These are phyloP conservation scores for Gila orcuttii DNA, from an alignment of 2,113 vertebrate species.

Conservation along the genomic window DNA sequence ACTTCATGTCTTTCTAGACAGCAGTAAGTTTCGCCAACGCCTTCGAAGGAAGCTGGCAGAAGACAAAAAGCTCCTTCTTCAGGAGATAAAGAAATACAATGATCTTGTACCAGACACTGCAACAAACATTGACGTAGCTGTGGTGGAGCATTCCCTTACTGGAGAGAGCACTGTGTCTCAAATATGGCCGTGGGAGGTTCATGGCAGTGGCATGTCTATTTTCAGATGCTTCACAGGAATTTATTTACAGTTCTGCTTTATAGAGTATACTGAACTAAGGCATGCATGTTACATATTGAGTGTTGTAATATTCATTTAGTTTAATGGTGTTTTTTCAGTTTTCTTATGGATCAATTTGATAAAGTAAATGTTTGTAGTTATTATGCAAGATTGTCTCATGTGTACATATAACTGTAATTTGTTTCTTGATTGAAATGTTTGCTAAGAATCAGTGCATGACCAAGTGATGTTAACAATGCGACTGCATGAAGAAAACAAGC, in stretches of 20 bases:
- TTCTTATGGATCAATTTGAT: not conserved
- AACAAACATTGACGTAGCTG: not conserved
- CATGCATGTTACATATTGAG: not conserved
- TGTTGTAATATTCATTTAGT: not conserved
- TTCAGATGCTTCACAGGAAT: not conserved
- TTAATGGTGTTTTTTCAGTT: not conserved
- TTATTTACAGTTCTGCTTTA: not conserved
- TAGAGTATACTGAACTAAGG: not conserved
- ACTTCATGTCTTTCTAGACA: not conserved
- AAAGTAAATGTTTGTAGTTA: not conserved
- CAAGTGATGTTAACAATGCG: not conserved
- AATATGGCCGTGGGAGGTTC: constrained; percentile 1
- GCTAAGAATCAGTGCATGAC: not conserved
- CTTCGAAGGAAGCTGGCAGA: no score
- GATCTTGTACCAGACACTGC: not conserved
- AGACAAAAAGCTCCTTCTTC: no score
- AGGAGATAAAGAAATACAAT: no score
- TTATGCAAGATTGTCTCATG: not conserved
- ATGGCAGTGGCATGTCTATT: not conserved
- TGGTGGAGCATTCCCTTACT: not conserved
- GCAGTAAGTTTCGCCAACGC: not conserved
- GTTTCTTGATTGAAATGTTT: not conserved
- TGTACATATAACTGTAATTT: not conserved
- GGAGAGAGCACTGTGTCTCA: not conserved
- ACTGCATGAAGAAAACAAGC: not conserved